phyloP scores from a whole-genome alignment of 2,797 vertebrate genomes.

The Chloroceryle inda region DNA sequence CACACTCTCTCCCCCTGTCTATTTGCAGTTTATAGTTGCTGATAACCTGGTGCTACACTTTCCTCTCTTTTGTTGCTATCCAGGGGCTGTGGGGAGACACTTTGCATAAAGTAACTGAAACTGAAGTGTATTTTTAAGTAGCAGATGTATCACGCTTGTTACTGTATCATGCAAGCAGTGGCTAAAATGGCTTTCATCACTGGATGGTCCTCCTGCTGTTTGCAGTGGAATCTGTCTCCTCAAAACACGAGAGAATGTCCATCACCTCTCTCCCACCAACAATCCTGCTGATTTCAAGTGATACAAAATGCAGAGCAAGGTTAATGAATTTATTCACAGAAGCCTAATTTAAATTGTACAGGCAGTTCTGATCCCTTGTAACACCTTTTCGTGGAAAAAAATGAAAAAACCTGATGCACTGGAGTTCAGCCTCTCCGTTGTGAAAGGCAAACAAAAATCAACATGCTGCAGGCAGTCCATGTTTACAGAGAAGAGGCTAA shows the following conservation, averaged over 20 bases:
- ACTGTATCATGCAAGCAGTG: not conserved
- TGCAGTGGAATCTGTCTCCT: not conserved
- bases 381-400: not conserved
- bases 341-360: not conserved
- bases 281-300: not conserved
- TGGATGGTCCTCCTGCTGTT: not conserved
- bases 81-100: not conserved
- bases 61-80: not conserved
- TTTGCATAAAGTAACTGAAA: not conserved
- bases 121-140: not conserved
- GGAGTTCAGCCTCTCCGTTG: not conserved
- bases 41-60: not conserved
- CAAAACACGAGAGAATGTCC: not conserved
- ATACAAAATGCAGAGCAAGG: not conserved
- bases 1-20: not conserved
- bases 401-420: not conserved
- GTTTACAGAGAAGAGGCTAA: not conserved
- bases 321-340: not conserved
- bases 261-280: not conserved
- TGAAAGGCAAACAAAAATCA: conserved; percentile 17
- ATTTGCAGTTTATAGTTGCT: not conserved
- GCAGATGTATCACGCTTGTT: not conserved
- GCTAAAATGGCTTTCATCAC: not conserved
- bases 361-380: not conserved
- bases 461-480: not conserved